Evolutionary conservation across 1,140 invertebrate species (phyloP), one percentile per base, ranked within the genome.

Genomic region (Tetramorium simillimum): DNA sequence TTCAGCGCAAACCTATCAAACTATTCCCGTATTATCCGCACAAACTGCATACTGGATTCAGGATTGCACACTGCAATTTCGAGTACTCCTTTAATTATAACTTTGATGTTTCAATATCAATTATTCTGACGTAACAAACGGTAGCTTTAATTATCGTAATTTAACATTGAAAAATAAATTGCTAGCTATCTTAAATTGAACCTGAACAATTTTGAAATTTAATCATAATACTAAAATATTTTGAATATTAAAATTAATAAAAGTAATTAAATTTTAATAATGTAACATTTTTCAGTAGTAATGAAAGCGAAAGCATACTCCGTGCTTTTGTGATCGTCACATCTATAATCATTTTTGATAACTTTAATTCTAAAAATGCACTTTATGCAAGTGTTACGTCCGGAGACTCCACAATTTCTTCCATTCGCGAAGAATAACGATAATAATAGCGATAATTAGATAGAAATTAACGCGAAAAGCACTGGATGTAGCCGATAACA

Each of bases 31-130:
- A 73, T 82, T 60, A 46, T 53, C 28, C 37, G 21, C 6, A 12
- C 12, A 18, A 82, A 46, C 67, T 21, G 12, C 53, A 53, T 28
- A 80, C 9, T 67, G n/a, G 37, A n/a, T 80, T 80, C 62, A 69
- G 49, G 14, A 81, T 53, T 69, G 43, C 33, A 53, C 0, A 69
- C 18, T 46, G 33, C 33, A 73, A 72, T 82, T 33, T 72, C 24
- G 12, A 60, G 7, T 33, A 18, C 37, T 80, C 28, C 60, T 49
- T 73, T 73, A 46, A 82, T 82, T 73, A 82, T 73, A 82, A 82
- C 80, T 60, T 58, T 46, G 53, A 24, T 24, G 16, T 81, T 81
- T 56, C 28, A 62, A 28, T 60, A 60, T 72, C n/a, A 58, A 58
- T 51, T 67, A 80, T 16, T 7, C 14, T 7, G 16, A 40, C n/a